Evolutionary conservation across 2,797 vertebrate genomes (phyloP), one percentile per base, ranked within the genome.

Genomic region (Poeciliopsis infans): DNA sequence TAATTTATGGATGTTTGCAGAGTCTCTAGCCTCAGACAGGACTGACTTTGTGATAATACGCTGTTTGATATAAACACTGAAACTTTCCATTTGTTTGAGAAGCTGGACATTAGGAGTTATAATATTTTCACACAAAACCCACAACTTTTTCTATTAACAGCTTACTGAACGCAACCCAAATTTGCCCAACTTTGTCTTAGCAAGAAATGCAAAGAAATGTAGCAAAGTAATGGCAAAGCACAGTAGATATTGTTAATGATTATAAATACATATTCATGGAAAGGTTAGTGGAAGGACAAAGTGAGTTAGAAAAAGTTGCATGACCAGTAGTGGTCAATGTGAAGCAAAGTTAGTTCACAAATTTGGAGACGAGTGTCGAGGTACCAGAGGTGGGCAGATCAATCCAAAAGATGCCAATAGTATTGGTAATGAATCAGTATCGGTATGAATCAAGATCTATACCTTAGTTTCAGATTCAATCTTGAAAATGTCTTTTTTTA

Each of bases 21-120:
- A 78, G 61, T 73, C 61, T 46, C 41, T 57, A 3, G 69, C 77
- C 75, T 70, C 41, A 61, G 77, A 83, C 45, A 46, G 28, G 81
- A 74, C 59, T 79, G 79, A 57, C 85, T 86, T 86, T 76, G 74
- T 43, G 64, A 75, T 72, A 76, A 78, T 66, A 76, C 75, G 75
- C 64, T 78, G 47, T 87, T 80, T 83, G 68, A 76, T 84, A 79
- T 84, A 59, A 76, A 75, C 75, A 72, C 36, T 81, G 83, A 89
- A 86, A 80, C 36, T 16, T 47, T 59, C 57, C 46, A 80, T 84
- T 92, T 88, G 46, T 86, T 80, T 88, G 80, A 87, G 80, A 77
- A 80, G 79, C 55, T 64, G 75, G 78, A 66, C 43, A 73, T 83
- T 85, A 79, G 76, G 69, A 28, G 31, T 72, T 83, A 43, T 76